phyloP scores from a whole-genome alignment of 2,797 vertebrate species.

The Psittacula echo region DNA sequence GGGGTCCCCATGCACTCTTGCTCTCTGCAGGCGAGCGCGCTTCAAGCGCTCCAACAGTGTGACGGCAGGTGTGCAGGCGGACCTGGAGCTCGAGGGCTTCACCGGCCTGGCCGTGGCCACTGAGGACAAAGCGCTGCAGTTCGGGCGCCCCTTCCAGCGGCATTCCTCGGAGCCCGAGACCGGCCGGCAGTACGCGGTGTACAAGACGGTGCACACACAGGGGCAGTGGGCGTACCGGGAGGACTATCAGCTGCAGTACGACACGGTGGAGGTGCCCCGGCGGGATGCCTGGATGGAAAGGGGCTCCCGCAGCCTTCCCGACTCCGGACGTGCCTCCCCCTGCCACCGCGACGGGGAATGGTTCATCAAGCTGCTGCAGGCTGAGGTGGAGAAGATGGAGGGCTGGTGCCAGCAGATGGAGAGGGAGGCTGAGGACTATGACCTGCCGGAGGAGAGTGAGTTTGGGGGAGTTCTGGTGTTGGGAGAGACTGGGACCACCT shows the following conservation, averaged over 20 bases:
- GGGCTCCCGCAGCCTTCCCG: conserved; percentile 94
- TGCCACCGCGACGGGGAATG: conserved; percentile 95
- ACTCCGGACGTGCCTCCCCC: conserved; percentile 93
- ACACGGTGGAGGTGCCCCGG: conserved; percentile 81
- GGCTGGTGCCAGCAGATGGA: conserved; percentile 99
- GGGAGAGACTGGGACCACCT: neutral
- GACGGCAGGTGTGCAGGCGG: conserved; percentile 96
- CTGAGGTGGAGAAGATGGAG: conserved; percentile 97
- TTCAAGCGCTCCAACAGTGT: conserved; percentile 99
- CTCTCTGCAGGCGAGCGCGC: conserved; percentile 85
- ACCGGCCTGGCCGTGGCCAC: conserved; percentile 85
- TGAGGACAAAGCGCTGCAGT: conserved; percentile 97
- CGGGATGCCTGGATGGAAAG: conserved; percentile 85
- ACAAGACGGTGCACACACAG: conserved; percentile 98
- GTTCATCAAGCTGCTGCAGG: conserved; percentile 95
- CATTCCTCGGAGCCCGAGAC: conserved; percentile 96
- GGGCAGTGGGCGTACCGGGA: conserved; percentile 98
- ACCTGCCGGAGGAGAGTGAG: conserved; percentile 93
- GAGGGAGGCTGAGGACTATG: conserved; percentile 93
- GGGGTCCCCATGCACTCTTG: neutral
- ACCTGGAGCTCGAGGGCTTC: conserved; percentile 95
- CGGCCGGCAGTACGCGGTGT: conserved; percentile 90
- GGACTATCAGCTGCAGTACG: conserved; percentile 88
- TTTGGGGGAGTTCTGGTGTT: fast-evolving
- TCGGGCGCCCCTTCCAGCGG: conserved; percentile 95